These are phyloP conservation scores for Mythimna impura DNA, from an alignment of 2,888 invertebrate genomes.

Conservation along the genomic window DNA sequence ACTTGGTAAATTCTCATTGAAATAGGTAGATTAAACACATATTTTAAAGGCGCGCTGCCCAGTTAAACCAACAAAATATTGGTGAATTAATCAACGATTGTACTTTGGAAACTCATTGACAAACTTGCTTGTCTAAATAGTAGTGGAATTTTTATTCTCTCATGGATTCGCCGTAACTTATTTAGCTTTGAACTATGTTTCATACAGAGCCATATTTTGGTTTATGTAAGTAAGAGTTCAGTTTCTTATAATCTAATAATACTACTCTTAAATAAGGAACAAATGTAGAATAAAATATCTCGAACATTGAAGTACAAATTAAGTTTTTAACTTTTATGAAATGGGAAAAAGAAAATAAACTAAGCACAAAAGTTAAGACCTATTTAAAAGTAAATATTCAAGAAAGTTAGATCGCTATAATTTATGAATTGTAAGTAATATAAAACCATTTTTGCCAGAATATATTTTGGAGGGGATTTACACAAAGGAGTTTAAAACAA, in stretches of 20 bases:
- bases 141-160: not conserved
- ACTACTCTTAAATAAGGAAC: not conserved
- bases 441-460: slow-evolving; percentile 9
- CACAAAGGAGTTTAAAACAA: slow-evolving; percentile 34
- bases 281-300: slow-evolving; percentile 18
- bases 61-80: not conserved
- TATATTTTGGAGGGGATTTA: slow-evolving; percentile 27
- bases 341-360: slow-evolving; percentile 21
- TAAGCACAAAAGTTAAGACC: slow-evolving; percentile 36
- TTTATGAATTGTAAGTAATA: slow-evolving; percentile 40
- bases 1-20: not conserved
- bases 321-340: slow-evolving; percentile 27
- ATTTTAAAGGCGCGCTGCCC: not conserved
- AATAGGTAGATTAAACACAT: not conserved
- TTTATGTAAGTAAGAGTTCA: slow-evolving; percentile 1
- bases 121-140: not conserved
- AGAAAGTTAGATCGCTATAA: slow-evolving; percentile 44
- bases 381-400: slow-evolving; percentile 50
- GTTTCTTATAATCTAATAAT: not conserved
- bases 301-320: slow-evolving; percentile 14
- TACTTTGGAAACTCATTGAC: not conserved
- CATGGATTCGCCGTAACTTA: too few relatives aligned
- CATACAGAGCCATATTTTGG: not conserved
- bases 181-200: not conserved
- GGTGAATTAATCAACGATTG: not conserved